Percentiles rank a stretch among this genome's conserved stretches.
Evolutionary conservation across 2,113 vertebrate genomes (phyloP).

Genomic region (Centropus unirufus): DNA sequence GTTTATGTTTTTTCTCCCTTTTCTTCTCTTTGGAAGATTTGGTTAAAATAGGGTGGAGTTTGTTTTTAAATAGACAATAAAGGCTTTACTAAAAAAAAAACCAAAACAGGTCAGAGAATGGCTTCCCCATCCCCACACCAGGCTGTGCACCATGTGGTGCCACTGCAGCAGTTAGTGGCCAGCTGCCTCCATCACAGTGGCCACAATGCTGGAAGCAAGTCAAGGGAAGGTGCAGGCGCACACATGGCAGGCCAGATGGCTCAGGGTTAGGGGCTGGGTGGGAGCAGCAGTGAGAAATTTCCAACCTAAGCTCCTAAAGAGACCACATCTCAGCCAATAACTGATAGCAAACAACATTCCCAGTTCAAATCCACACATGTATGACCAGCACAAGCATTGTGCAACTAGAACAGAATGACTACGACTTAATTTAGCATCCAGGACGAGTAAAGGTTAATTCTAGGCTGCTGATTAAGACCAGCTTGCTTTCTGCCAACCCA

Average conservation of each 20-base stretch:
- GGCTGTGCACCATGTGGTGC: conserved; percentile 6
- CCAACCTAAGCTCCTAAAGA: background rate
- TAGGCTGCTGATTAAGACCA: background rate
- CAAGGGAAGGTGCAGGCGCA: background rate
- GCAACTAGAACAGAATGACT: background rate
- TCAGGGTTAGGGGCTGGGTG: background rate
- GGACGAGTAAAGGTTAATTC: background rate
- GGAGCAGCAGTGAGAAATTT: background rate
- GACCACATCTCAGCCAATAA: background rate
- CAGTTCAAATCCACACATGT: background rate
- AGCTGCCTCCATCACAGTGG: conserved; percentile 26
- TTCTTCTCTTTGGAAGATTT: background rate
- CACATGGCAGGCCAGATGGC: conserved; percentile 43
- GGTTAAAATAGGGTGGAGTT: background rate
- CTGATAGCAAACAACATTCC: accelerated
- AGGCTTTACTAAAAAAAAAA: background rate
- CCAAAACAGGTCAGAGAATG: background rate
- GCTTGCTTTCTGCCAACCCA: background rate
- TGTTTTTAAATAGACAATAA: background rate
- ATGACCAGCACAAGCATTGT: background rate
- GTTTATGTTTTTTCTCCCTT: background rate
- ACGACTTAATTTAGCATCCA: background rate
- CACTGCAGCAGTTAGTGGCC: conserved; percentile 20
- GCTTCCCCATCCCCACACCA: background rate
- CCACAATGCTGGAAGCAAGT: conserved; percentile 9